These are phyloP conservation scores for Automeris io DNA, from an alignment of 2,888 invertebrate genomes.

Conservation along the genomic window DNA sequence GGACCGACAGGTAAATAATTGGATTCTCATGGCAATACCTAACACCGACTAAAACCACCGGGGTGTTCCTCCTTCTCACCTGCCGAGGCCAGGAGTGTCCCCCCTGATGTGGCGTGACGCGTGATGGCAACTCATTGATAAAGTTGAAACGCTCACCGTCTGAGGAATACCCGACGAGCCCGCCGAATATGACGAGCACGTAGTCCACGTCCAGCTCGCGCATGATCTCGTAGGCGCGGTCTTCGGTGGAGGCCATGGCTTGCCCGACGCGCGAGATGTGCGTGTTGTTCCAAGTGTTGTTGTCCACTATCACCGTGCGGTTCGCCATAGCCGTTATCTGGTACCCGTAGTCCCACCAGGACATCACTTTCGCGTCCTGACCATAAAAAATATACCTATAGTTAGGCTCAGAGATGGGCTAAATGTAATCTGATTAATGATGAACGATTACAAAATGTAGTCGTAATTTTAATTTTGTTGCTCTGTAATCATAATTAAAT, in stretches of 20 bases:
- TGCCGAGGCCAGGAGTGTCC: too few species aligned
- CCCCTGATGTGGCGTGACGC: too few species aligned
- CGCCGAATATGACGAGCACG: slow-evolving; percentile 98
- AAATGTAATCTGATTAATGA: too few species aligned
- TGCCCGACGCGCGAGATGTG: slow-evolving; percentile 98
- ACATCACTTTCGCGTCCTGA: slow-evolving; percentile 97
- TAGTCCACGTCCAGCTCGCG: slow-evolving; percentile 97
- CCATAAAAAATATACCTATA: slow-evolving; percentile 46
- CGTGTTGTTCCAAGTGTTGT: slow-evolving; percentile 99
- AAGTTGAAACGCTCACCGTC: slow-evolving; percentile 84
- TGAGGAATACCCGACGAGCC: slow-evolving; percentile 98
- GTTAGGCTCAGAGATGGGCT: too few species aligned
- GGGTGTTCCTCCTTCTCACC: too few species aligned
- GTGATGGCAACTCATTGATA: too few species aligned
- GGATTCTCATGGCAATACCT: too few species aligned
- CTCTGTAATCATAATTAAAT: too few species aligned
- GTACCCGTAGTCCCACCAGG: slow-evolving; percentile 99
- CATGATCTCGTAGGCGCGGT: slow-evolving; percentile 99
- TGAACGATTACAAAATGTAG: too few species aligned
- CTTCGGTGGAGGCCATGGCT: slow-evolving; percentile 98
- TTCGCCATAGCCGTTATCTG: slow-evolving; percentile 99
- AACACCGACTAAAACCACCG: too few species aligned
- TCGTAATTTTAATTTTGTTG: too few species aligned
- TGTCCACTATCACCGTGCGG: slow-evolving; percentile 97
- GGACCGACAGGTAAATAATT: too few species aligned